Evolutionary conservation across 2,888 invertebrate genomes (phyloP), one percentile per base, ranked within the genome.

Genomic region (Nasonovia ribisnigri): DNA sequence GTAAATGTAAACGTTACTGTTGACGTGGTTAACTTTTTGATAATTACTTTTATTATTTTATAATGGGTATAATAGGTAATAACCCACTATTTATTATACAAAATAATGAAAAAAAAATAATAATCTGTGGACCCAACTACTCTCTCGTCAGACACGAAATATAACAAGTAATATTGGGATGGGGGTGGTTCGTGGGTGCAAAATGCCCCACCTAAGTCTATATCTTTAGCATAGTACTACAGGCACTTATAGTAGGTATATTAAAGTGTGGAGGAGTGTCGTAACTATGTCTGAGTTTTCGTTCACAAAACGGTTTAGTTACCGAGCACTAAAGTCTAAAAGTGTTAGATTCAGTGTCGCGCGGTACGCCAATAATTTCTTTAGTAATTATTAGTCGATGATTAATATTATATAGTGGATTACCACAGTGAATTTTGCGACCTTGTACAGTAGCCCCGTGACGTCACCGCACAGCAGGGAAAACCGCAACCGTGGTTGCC

Each of bases 391-490:
- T 77, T 77, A 77, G 77, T 77, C 86, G n/a, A 36, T 36, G 77
- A 77, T 77, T 11, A 77, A 77, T 36, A 20, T 36, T 51, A 24
- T 51, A 24, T 88, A 88, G 88, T 54, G 88, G 88, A 51, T 88
- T 88, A 88, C 88, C 88, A 24, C 51, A 88, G 88, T 88, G 13
- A 77, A 29, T 88, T 42, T 57, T 43, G 57, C 10, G 88, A 57
- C 88, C 54, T 88, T 88, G 88, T 43, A 36, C 54, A 57, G 13
- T 54, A 36, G 46, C 48, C 87, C 87, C 88, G 88, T 88, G 88
- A 88, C 88, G 88, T 88, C 88, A 88, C 54, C 88, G 88, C 36
- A 36, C 88, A 16, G 88, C 88, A n/a, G 48, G 51, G n/a, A 48
- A 48, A 88, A 88, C 87, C 87, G 51, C 87, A 88, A 46, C 88